phyloP scores from a whole-genome alignment of 1,140 invertebrate genomes.

The Cecropterus lyciades region DNA sequence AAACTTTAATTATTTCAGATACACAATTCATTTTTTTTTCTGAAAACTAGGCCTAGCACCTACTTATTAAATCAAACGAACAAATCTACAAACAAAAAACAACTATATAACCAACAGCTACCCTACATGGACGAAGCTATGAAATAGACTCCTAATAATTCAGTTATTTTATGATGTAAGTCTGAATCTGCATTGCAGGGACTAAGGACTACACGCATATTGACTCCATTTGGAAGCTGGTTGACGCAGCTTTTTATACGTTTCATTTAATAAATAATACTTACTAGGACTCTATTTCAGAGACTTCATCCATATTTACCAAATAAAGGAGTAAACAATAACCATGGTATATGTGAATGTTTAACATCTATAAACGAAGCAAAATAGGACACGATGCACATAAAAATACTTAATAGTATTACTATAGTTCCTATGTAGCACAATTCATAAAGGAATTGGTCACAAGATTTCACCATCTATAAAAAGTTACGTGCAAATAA shows the following conservation, averaged over 20 bases:
- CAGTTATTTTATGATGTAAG: no score
- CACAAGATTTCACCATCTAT: not conserved
- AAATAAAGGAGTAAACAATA: conserved; percentile 9
- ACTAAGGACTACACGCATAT: no score
- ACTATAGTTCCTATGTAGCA: not conserved
- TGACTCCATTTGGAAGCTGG: no score
- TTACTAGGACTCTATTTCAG: no score
- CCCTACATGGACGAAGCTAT: no score
- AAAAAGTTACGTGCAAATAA: not conserved
- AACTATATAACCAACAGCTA: not conserved
- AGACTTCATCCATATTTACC: no score
- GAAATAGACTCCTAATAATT: no score
- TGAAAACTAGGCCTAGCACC: conserved; percentile 1
- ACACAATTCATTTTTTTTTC: not conserved
- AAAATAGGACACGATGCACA: conserved; percentile 3
- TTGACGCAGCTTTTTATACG: no score
- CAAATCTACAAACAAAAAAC: not conserved
- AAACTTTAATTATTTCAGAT: not conserved
- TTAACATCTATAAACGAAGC: conserved; percentile 12
- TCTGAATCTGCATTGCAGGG: no score
- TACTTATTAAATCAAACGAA: not conserved
- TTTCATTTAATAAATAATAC: no score
- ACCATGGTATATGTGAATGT: conserved; percentile 21
- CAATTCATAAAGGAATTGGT: no score
- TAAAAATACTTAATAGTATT: not conserved